phyloP scores from a whole-genome alignment of 35 echinoderm and acorn worm species.

The Stichopus chloronotus region DNA sequence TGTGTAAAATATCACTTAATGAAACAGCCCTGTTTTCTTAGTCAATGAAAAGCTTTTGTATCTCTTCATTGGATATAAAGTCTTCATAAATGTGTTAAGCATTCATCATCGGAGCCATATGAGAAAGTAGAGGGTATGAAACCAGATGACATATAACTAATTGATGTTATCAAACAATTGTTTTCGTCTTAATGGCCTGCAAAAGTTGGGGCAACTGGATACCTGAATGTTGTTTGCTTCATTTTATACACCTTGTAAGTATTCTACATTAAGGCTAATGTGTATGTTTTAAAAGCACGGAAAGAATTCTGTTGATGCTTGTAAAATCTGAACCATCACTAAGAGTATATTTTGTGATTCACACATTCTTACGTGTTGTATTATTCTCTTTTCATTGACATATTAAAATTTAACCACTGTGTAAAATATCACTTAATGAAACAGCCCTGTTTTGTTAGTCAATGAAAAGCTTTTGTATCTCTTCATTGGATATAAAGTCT shows the following conservation, averaged over 20 bases:
- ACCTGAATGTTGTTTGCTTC: background rate
- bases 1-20: slow-evolving; percentile 6
- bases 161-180: background rate
- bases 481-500: slow-evolving; percentile 14
- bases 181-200: background rate
- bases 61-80: slow-evolving; percentile 9
- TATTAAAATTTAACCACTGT: slow-evolving; percentile 13
- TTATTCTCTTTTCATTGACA: slow-evolving; percentile 32
- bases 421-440: slow-evolving; percentile 10
- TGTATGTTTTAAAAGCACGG: slow-evolving; percentile 1
- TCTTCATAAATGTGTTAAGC: background rate
- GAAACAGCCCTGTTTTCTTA: slow-evolving; percentile 19
- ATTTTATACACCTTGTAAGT: background rate
- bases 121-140: background rate
- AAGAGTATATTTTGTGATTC: slow-evolving; percentile 17
- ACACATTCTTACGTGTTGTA: background rate
- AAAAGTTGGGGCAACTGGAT: background rate
- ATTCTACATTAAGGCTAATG: background rate
- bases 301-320: background rate
- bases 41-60: background rate
- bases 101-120: background rate
- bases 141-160: background rate
- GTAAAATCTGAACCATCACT: background rate
- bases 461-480: background rate
- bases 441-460: slow-evolving; percentile 21